Evolutionary conservation across 2,888 invertebrate species (phyloP), one percentile per base, ranked within the genome.

Genomic region (Drosophila antonietae): DNA sequence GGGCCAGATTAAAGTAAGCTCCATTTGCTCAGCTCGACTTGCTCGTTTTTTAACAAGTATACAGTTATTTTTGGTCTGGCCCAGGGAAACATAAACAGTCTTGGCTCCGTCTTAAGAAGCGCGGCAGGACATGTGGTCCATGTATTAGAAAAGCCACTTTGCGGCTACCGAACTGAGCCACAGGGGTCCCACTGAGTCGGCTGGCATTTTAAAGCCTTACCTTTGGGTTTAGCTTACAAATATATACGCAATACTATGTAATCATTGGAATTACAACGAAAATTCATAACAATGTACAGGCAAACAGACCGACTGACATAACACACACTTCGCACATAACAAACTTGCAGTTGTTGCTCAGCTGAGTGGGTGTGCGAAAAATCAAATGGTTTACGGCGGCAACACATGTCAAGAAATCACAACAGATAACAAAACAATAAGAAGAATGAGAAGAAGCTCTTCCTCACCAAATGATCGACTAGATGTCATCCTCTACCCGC

Each of bases 351-450:
- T 35, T 47, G 58, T 46, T 49, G 55, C 62, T 52, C 41, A 37
- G 28, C 47, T 56, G 43, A 7, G 23, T 10, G 35, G 56, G 14
- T 18, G 64, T 10, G 39, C 23, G 23, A 73, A 80, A 82, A 76
- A 83, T 83, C 78, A 85, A 83, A 85, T 83, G 86, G 61, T 66
- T 81, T 78, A 76, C 69, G 64, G 73, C 62, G 65, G 64, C 81
- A 78, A 76, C 86, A 83, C 81, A 85, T 83, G 82, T 78, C 81
- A 78, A 65, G 56, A 44, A 71, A 78, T 78, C 78, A 78, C 71
- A 78, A 68, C 75, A 75, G 71, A 60, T 71, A 65, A 51, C 44
- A 60, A 47, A 63, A 62, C 9, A 47, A 53, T 46, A 35, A 56
- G 5, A 37, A 33, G 41, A 44, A 9, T 5, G 20, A 10, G 18